Evolutionary conservation across 2,113 vertebrate genomes (phyloP).

Genomic region (Oryzias curvinotus): DNA sequence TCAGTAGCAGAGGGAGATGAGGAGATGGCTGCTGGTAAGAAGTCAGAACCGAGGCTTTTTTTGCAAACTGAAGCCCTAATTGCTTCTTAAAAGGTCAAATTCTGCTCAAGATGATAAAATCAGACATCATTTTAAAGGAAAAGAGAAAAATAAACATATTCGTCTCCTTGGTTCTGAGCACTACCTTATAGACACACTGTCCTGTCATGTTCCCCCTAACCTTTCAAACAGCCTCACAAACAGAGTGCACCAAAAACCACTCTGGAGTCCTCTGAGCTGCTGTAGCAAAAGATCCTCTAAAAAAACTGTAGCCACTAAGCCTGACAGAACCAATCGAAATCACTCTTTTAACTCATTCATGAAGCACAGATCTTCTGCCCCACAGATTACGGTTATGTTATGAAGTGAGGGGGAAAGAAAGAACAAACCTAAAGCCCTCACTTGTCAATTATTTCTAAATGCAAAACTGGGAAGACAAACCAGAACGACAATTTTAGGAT

Average conservation of each 20-base stretch:
- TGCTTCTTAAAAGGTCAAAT: background rate
- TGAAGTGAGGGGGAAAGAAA: constrained; percentile 15
- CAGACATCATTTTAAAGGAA: too few relatives aligned
- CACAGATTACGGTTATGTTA: constrained; percentile 50
- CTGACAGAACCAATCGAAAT: constrained; percentile 17
- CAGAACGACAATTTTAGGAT: constrained; percentile 14
- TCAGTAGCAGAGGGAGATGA: constrained; percentile 17
- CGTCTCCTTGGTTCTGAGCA: constrained; percentile 20
- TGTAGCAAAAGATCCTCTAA: constrained; percentile 17
- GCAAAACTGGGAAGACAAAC: constrained; percentile 22
- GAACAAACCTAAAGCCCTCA: constrained; percentile 4
- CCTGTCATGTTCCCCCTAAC: constrained; percentile 23
- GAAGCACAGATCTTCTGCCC: constrained; percentile 33
- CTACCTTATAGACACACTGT: constrained; percentile 27
- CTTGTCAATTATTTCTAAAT: constrained; percentile 7
- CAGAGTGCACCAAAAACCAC: constrained; percentile 19
- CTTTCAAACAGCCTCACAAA: constrained; percentile 27
- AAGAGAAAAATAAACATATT: too few relatives aligned
- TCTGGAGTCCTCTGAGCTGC: constrained; percentile 20
- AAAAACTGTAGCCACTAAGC: constrained; percentile 15
- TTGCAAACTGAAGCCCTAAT: constrained; percentile 12
- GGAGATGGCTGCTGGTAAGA: constrained; percentile 5
- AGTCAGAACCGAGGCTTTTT: too few relatives aligned
- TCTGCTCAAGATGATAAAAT: background rate
- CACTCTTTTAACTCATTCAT: constrained; percentile 31